phyloP scores from a whole-genome alignment of 30 jellyfish, hydroid and myxozoan genomes.

The Aurelia sp. region DNA sequence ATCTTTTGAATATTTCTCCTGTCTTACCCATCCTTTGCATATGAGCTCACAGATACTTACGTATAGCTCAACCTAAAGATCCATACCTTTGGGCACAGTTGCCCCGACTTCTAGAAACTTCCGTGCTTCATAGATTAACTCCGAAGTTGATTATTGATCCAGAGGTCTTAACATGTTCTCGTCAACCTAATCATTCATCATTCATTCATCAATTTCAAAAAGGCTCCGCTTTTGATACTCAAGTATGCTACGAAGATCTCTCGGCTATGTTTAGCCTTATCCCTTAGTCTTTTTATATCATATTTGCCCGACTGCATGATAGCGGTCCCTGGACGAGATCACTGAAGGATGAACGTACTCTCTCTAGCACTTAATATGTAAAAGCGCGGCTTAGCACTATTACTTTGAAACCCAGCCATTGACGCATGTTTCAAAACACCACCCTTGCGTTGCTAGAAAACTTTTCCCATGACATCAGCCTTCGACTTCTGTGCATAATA shows the following conservation, averaged over 20 bases:
- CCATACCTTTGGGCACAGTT: too few relatives aligned
- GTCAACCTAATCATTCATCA: constrained; percentile 9
- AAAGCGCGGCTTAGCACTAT: constrained; percentile 52
- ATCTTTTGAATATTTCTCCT: too few relatives aligned
- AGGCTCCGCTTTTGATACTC: constrained; percentile 40
- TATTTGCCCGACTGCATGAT: constrained; percentile 23
- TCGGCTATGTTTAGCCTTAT: constrained; percentile 22
- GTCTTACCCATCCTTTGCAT: too few relatives aligned
- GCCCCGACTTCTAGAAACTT: background rate
- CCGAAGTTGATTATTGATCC: constrained; percentile 16
- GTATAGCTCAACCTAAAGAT: too few relatives aligned
- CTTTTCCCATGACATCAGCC: too few relatives aligned
- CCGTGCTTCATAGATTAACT: constrained; percentile 36
- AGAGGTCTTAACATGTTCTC: constrained; percentile 18
- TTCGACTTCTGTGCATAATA: too few relatives aligned
- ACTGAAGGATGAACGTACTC: constrained; percentile 22
- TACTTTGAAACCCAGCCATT: constrained; percentile 40
- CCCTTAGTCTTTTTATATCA: constrained; percentile 1
- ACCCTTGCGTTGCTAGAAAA: too few relatives aligned
- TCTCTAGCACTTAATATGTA: background rate
- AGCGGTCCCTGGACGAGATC: constrained; percentile 29
- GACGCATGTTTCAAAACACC: background rate
- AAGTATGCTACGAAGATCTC: constrained; percentile 24
- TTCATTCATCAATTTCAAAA: constrained; percentile 17
- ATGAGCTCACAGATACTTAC: too few relatives aligned